Evolutionary conservation across 2,888 invertebrate species (phyloP).

Genomic region (Coleophora deauratella): DNA sequence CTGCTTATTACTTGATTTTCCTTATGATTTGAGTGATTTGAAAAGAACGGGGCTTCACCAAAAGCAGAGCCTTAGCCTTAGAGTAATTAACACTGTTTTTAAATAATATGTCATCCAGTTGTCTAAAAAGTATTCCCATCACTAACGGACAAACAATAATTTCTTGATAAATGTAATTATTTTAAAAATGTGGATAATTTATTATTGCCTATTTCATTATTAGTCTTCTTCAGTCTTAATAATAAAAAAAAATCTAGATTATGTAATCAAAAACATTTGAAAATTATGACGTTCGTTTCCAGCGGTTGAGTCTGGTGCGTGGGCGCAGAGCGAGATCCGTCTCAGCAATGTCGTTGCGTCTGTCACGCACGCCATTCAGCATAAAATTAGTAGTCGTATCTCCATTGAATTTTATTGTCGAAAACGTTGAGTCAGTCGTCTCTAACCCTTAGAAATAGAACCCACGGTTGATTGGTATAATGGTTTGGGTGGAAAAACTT

Average conservation of each 20-base stretch:
- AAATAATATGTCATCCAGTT: too few species aligned
- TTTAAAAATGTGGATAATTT: too few species aligned
- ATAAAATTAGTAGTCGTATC: conserved; percentile 30
- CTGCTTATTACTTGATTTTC: too few species aligned
- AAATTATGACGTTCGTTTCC: conserved; percentile 2
- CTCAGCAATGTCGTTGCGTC: conserved; percentile 1
- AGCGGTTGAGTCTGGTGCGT: neutral
- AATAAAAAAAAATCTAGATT: neutral
- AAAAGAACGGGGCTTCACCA: too few species aligned
- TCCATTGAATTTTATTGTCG: neutral
- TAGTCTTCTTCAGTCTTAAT: too few species aligned
- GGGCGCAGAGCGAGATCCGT: neutral
- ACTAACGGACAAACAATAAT: too few species aligned
- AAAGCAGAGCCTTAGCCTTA: too few species aligned
- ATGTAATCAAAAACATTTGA: conserved; percentile 1
- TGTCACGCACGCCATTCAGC: conserved; percentile 7
- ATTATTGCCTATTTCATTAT: too few species aligned
- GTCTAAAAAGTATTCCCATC: too few species aligned
- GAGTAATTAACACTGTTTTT: too few species aligned
- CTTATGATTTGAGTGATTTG: too few species aligned
- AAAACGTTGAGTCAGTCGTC: conserved; percentile 5
- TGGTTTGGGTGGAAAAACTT: conserved; percentile 1
- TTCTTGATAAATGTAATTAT: too few species aligned
- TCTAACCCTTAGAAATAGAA: conserved; percentile 3
- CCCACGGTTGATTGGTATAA: neutral